phyloP scores from a whole-genome alignment of 2,888 invertebrate species.

The Aleiodes testaceus region DNA sequence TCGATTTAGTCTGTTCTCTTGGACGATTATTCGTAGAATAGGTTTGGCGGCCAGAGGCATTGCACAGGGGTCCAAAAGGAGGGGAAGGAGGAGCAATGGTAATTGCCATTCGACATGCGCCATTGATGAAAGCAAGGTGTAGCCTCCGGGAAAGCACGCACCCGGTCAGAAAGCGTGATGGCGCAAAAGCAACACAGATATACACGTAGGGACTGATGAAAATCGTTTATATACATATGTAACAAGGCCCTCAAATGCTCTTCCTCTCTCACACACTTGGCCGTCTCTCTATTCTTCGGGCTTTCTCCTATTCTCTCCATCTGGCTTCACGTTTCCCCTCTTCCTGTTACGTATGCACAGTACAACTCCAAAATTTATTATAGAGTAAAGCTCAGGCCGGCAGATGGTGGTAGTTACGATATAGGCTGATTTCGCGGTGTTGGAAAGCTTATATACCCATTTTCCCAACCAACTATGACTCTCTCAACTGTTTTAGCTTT shows the following conservation, averaged over 20 bases:
- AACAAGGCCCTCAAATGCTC: conserved; percentile 12
- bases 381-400: conserved; percentile 11
- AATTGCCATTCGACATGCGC: conserved; percentile 35
- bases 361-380: conserved; percentile 23
- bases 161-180: conserved; percentile 21
- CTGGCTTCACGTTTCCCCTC: neutral
- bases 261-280: neutral
- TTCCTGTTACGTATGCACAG: conserved; percentile 19
- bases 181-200: conserved; percentile 8
- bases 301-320: neutral
- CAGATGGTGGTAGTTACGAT: conserved; percentile 26
- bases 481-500: conserved; percentile 15
- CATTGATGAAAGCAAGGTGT: conserved; percentile 27
- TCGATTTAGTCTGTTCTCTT: conserved; percentile 27
- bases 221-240: conserved; percentile 25
- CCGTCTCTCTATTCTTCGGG: neutral
- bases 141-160: conserved; percentile 23
- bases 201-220: conserved; percentile 14
- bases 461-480: conserved; percentile 4
- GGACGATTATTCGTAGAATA: conserved; percentile 5
- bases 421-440: conserved; percentile 28
- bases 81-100: conserved; percentile 13
- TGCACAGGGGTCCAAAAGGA: neutral
- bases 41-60: neutral
- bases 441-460: conserved; percentile 29